Evolutionary conservation across 2,888 invertebrate genomes (phyloP).

Genomic region (Microctonus aethiopoides): DNA sequence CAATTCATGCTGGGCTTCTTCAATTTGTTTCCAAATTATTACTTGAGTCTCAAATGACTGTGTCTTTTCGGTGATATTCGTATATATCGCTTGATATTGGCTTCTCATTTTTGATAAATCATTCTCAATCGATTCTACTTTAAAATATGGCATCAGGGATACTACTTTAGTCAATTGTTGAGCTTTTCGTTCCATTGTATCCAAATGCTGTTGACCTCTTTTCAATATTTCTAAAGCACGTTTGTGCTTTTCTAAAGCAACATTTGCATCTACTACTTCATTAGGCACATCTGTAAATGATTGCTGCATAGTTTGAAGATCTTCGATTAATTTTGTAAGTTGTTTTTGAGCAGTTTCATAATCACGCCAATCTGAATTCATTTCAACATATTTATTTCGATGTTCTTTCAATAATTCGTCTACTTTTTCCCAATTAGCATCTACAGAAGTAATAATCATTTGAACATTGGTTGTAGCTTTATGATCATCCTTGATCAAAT

Average conservation of each 20-base stretch:
- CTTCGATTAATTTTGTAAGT: slow-evolving; percentile 76
- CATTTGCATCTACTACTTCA: slow-evolving; percentile 79
- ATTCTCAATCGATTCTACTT: slow-evolving; percentile 69
- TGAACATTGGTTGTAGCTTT: slow-evolving; percentile 84
- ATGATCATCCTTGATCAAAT: slow-evolving; percentile 85
- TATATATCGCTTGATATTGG: slow-evolving; percentile 78
- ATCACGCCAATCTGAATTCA: slow-evolving; percentile 80
- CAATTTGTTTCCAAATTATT: slow-evolving; percentile 93
- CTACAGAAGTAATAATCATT: slow-evolving; percentile 80
- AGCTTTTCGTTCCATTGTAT: slow-evolving; percentile 82
- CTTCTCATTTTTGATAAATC: slow-evolving; percentile 74
- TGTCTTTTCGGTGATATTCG: slow-evolving; percentile 77
- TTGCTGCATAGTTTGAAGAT: slow-evolving; percentile 75
- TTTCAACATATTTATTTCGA: slow-evolving; percentile 78
- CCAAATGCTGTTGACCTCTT: slow-evolving; percentile 79
- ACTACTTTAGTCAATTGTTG: slow-evolving; percentile 78
- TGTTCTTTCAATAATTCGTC: slow-evolving; percentile 80
- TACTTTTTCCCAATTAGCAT: slow-evolving; percentile 84
- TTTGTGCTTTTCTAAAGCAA: slow-evolving; percentile 79
- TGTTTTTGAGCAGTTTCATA: slow-evolving; percentile 79
- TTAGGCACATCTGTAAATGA: slow-evolving; percentile 76
- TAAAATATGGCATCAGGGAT: slow-evolving; percentile 76
- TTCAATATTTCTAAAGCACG: slow-evolving; percentile 80
- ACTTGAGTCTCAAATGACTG: slow-evolving; percentile 89
- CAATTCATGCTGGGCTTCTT: slow-evolving; percentile 85